These are phyloP conservation scores for Mylabris sibirica DNA, from an alignment of 2,888 invertebrate species.

Conservation along the genomic window DNA sequence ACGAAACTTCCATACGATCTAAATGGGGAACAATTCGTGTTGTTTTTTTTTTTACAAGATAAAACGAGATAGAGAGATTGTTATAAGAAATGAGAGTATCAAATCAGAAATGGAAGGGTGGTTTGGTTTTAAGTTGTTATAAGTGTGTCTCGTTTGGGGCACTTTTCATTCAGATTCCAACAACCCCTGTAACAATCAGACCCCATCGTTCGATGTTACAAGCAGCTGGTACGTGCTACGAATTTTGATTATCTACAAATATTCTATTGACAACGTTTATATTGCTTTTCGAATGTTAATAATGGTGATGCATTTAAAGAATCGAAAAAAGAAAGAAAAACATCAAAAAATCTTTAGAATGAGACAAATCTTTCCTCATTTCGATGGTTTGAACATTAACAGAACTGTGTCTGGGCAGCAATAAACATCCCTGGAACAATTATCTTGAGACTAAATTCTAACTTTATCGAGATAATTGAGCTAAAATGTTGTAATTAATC, in stretches of 20 bases:
- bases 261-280: conserved; percentile 58
- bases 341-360: not conserved
- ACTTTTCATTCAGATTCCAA: conserved; percentile 59
- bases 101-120: conserved; percentile 46
- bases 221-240: conserved; percentile 55
- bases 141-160: conserved; percentile 56
- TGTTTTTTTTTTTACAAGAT: not conserved
- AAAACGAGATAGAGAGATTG: not conserved
- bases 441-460: not conserved
- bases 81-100: conserved; percentile 45
- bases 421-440: not conserved
- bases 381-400: conserved; percentile 9
- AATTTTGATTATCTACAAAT: conserved; percentile 53
- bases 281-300: conserved; percentile 52
- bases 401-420: not conserved
- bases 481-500: conserved; percentile 1
- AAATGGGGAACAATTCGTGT: not conserved
- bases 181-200: conserved; percentile 45
- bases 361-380: not conserved
- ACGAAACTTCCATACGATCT: not conserved
- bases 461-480: conserved; percentile 8
- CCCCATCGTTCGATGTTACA: conserved; percentile 57
- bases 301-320: conserved; percentile 9
- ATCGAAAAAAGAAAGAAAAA: not conserved
- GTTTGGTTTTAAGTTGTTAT: conserved; percentile 50